These are phyloP conservation scores for Odobenus rosmarus DNA, from an alignment of 2,113 vertebrate species.

Conservation along the genomic window DNA sequence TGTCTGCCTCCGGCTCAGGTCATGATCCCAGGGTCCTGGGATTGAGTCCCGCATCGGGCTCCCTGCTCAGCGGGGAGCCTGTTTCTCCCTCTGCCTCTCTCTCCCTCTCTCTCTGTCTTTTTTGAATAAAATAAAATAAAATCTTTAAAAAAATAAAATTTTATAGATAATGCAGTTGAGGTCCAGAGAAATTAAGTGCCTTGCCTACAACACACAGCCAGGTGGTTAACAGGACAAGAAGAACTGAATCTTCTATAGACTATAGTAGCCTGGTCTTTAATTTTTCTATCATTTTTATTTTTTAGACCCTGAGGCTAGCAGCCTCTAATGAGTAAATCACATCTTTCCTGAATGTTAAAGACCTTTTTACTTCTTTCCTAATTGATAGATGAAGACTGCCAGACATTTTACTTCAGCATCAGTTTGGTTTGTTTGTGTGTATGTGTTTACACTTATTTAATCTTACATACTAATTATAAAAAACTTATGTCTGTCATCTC, in stretches of 20 bases:
- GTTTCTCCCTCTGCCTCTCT: too few species aligned
- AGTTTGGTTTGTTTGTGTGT: not conserved
- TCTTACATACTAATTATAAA: conserved; percentile 24
- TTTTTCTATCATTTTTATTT: conserved; percentile 17
- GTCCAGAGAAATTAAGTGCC: conserved; percentile 4
- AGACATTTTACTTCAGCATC: not conserved
- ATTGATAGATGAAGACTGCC: conserved; percentile 37
- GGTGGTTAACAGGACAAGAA: not conserved
- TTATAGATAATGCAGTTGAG: conserved; percentile 1
- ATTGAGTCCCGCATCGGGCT: too few species aligned
- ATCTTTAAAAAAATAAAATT: not conserved
- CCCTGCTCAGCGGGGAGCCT: too few species aligned
- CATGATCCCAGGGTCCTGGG: too few species aligned
- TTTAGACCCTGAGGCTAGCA: not conserved
- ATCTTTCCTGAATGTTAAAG: not conserved
- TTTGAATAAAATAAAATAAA: too few species aligned
- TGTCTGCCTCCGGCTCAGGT: too few species aligned
- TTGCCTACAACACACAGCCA: not conserved
- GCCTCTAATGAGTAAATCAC: not conserved
- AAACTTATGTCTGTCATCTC: not conserved
- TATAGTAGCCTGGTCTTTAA: not conserved
- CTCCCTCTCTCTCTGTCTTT: too few species aligned
- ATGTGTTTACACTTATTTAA: conserved; percentile 16
- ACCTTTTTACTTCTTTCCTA: not conserved
- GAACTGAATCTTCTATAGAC: not conserved